phyloP scores from a whole-genome alignment of 2,888 invertebrate species.

The Tinea pellionella region DNA sequence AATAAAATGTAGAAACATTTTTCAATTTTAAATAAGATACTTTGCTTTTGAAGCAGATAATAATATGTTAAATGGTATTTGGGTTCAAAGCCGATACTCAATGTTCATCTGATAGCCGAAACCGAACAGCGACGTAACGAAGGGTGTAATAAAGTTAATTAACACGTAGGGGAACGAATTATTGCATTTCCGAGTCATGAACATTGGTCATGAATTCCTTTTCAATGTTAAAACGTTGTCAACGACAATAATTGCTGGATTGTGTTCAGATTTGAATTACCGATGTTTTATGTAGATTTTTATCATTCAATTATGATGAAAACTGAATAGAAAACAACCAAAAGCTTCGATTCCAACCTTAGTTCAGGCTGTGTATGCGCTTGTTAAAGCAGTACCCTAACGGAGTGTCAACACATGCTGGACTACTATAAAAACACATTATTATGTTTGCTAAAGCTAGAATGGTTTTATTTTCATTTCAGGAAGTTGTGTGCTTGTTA shows the following conservation, averaged over 20 bases:
- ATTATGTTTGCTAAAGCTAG: too few relatives aligned
- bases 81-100: neutral
- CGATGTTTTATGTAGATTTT: too few relatives aligned
- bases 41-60: neutral
- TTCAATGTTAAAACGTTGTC: neutral
- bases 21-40: neutral
- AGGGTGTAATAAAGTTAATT: slow-evolving; percentile 13
- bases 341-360: too few relatives aligned
- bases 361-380: too few relatives aligned
- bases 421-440: too few relatives aligned
- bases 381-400: too few relatives aligned
- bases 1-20: neutral
- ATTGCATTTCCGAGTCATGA: slow-evolving; percentile 3
- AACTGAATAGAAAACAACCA: too few relatives aligned
- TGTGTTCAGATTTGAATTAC: too few relatives aligned
- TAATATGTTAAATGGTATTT: neutral
- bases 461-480: too few relatives aligned
- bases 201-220: neutral
- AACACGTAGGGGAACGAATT: neutral
- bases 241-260: slow-evolving; percentile 16
- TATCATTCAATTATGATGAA: too few relatives aligned
- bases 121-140: slow-evolving; percentile 7
- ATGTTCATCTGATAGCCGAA: neutral
- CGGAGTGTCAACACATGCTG: too few relatives aligned
- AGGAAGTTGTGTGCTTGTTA: too few relatives aligned